Evolutionary conservation across 23 tunicate genomes (phyloP).

Genomic region (Clavelina lepadiformis): DNA sequence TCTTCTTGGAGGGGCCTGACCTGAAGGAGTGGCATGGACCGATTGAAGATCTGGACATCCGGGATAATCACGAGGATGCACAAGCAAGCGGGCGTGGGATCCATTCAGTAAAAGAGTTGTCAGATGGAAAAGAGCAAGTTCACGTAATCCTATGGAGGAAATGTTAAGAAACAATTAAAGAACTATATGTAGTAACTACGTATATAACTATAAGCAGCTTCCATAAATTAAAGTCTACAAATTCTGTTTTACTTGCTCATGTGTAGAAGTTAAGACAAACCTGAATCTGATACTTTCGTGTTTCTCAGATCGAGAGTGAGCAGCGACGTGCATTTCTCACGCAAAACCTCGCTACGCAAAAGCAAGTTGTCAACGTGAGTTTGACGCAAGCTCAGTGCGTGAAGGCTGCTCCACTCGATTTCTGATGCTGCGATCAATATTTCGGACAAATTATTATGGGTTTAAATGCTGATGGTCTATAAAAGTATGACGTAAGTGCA

Average conservation of each 20-base stretch:
- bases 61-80: background rate
- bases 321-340: background rate
- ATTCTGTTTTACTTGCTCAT: background rate
- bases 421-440: no score
- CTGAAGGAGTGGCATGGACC: background rate
- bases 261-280: background rate
- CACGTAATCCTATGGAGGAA: background rate
- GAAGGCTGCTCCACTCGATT: no score
- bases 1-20: no score
- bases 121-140: background rate
- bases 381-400: no score
- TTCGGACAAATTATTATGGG: no score
- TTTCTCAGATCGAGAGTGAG: background rate
- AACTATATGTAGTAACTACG: background rate
- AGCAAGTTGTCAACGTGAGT: background rate
- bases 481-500: no score
- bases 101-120: background rate
- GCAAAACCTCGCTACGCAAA: background rate
- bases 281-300: conserved; percentile 1
- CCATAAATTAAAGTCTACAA: background rate
- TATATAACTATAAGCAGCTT: background rate
- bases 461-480: no score
- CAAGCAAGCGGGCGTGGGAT: background rate
- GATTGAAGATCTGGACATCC: background rate
- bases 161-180: background rate